phyloP scores from a whole-genome alignment of 2,888 invertebrate genomes.

The Aleiodes leptofemur region DNA sequence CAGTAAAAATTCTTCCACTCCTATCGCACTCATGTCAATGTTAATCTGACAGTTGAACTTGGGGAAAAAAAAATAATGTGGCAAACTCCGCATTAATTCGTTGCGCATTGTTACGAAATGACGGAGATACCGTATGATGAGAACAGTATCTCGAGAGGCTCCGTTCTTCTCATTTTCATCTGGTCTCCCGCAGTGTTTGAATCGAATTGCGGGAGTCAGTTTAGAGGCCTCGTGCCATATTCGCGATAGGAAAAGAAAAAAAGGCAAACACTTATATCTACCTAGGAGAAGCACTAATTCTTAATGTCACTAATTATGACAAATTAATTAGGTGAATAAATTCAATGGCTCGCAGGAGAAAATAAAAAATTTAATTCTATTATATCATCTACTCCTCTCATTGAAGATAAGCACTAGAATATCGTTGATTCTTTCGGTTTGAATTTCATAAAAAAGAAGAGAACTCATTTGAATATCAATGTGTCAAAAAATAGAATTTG shows the following conservation, averaged over 20 bases:
- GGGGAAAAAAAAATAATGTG: neutral
- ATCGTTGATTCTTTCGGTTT: neutral
- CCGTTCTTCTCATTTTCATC: constrained; percentile 14
- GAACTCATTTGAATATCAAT: constrained; percentile 30
- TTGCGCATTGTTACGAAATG: constrained; percentile 38
- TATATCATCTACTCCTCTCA: neutral
- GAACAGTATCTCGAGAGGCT: constrained; percentile 4
- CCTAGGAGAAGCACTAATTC: neutral
- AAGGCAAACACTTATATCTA: neutral
- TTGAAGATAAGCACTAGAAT: neutral
- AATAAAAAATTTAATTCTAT: neutral
- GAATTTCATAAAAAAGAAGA: constrained; percentile 6
- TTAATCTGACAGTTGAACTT: neutral
- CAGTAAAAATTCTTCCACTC: neutral
- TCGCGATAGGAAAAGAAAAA: neutral
- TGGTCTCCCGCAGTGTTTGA: constrained; percentile 41
- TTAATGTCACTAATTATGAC: neutral
- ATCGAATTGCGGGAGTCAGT: constrained; percentile 36
- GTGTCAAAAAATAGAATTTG: constrained; percentile 12
- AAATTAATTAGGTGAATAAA: constrained; percentile 7
- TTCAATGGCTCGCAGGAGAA: neutral
- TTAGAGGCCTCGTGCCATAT: neutral
- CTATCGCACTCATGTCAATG: neutral
- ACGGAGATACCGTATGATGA: constrained; percentile 37
- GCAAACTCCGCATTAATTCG: constrained; percentile 22